A percentile compares a stretch with the other conserved stretches of the same genome.
Conservation (phyloP, 2,888 invertebrate genomes). For the Drosophila paramelanica region DNA sequence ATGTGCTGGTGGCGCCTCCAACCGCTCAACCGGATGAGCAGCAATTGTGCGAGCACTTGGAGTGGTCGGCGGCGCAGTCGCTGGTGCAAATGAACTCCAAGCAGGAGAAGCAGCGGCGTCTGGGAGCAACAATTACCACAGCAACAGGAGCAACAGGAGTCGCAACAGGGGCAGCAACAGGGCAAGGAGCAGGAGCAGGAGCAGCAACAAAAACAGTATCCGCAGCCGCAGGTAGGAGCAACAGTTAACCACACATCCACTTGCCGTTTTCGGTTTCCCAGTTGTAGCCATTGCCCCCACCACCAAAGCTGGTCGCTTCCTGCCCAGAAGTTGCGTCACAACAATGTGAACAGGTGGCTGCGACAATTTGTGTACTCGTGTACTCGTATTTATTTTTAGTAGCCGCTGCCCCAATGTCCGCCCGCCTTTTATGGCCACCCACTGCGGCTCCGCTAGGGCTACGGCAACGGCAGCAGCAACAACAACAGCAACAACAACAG, state of each 20-base stretch:
- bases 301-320: not conserved
- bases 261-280: slow-evolving; percentile 52
- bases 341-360: slow-evolving; percentile 80
- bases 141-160: slow-evolving; percentile 15
- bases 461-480: slow-evolving; percentile 2
- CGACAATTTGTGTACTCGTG: slow-evolving; percentile 78
- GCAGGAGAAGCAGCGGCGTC: slow-evolving; percentile 76
- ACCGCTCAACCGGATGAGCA: slow-evolving; percentile 43
- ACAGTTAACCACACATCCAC: slow-evolving; percentile 64
- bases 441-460: slow-evolving; percentile 50
- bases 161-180: slow-evolving; percentile 17
- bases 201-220: slow-evolving; percentile 29
- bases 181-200: slow-evolving; percentile 35
- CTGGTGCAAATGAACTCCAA: slow-evolving; percentile 84
- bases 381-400: slow-evolving; percentile 77
- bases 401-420: slow-evolving; percentile 51
- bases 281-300: not conserved
- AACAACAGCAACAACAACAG: not conserved
- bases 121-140: slow-evolving; percentile 24
- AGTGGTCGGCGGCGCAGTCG: slow-evolving; percentile 85
- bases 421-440: slow-evolving; percentile 71
- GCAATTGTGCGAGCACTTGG: slow-evolving; percentile 81
- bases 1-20: slow-evolving; percentile 17
- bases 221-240: slow-evolving; percentile 59
- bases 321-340: slow-evolving; percentile 68